Conservation (phyloP, 2,888 invertebrate species). For the Caenorhabditis sp. region DNA sequence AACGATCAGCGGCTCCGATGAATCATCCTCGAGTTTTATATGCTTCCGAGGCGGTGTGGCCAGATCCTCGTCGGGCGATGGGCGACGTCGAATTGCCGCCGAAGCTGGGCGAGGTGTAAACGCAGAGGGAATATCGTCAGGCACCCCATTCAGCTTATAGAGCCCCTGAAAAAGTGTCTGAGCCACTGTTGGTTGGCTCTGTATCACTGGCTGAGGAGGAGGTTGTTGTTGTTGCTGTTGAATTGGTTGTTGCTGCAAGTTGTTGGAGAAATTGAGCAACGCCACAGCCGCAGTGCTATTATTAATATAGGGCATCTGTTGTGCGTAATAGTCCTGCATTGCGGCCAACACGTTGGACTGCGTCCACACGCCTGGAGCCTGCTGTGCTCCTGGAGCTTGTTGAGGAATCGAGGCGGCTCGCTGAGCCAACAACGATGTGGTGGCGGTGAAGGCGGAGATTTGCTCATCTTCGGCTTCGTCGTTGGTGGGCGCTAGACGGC, state of each 20-base stretch:
- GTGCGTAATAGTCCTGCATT: slow-evolving; percentile 68
- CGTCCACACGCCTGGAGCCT: slow-evolving; percentile 43
- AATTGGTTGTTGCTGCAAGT: slow-evolving; percentile 24
- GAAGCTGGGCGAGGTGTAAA: slow-evolving; percentile 54
- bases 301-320: slow-evolving; percentile 38
- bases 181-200: background rate
- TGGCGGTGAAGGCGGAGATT: slow-evolving; percentile 53
- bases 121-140: slow-evolving; percentile 42
- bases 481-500: slow-evolving; percentile 35
- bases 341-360: slow-evolving; percentile 66
- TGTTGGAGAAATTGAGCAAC: slow-evolving; percentile 51
- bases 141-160: slow-evolving; percentile 7
- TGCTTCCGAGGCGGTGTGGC: slow-evolving; percentile 42
- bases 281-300: slow-evolving; percentile 56
- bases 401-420: slow-evolving; percentile 27
- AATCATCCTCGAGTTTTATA: slow-evolving; percentile 43
- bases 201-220: slow-evolving; percentile 18
- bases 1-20: slow-evolving; percentile 47
- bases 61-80: slow-evolving; percentile 51
- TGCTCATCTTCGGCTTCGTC: slow-evolving; percentile 60
- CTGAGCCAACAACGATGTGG: slow-evolving; percentile 26
- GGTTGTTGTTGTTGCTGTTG: slow-evolving; percentile 16
- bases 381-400: slow-evolving; percentile 7
- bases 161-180: slow-evolving; percentile 22
- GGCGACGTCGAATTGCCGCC: slow-evolving; percentile 46